These are phyloP conservation scores for Himalopsyche kuldschensis DNA, from an alignment of 2,888 invertebrate genomes.

Conservation along the genomic window DNA sequence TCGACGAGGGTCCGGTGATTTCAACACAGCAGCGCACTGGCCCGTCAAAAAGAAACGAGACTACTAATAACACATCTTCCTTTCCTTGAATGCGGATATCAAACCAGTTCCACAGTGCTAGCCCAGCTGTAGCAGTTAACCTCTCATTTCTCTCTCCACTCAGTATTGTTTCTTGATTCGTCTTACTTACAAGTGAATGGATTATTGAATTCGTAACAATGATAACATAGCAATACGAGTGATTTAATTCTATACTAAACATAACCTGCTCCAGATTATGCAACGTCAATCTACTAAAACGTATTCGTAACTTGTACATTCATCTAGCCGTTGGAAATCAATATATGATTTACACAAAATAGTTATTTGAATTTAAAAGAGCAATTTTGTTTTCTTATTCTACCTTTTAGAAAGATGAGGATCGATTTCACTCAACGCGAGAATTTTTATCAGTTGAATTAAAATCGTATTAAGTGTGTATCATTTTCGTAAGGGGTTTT, in stretches of 20 bases:
- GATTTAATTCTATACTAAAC: not conserved
- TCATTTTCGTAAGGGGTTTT: too few species aligned
- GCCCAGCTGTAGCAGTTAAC: not conserved
- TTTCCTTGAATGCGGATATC: constrained; percentile 28
- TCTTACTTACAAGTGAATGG: not conserved
- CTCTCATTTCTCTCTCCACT: not conserved
- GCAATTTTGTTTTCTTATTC: too few species aligned
- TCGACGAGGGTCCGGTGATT: not conserved
- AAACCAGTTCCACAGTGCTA: constrained; percentile 24
- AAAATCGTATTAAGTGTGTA: too few species aligned
- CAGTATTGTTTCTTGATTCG: not conserved
- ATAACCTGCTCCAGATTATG: not conserved
- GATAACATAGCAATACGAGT: not conserved
- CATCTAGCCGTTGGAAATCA: not conserved
- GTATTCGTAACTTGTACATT: not conserved
- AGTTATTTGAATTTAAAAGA: too few species aligned
- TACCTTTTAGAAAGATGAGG: too few species aligned
- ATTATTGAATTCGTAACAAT: not conserved
- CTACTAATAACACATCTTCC: constrained; percentile 14
- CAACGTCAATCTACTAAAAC: not conserved
- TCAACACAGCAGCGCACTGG: not conserved
- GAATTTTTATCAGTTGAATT: too few species aligned
- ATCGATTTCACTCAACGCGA: too few species aligned
- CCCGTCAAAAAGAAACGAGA: not conserved
- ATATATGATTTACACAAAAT: too few species aligned